phyloP scores from a whole-genome alignment of 2,113 vertebrate genomes.

The Zosterops borbonicus region DNA sequence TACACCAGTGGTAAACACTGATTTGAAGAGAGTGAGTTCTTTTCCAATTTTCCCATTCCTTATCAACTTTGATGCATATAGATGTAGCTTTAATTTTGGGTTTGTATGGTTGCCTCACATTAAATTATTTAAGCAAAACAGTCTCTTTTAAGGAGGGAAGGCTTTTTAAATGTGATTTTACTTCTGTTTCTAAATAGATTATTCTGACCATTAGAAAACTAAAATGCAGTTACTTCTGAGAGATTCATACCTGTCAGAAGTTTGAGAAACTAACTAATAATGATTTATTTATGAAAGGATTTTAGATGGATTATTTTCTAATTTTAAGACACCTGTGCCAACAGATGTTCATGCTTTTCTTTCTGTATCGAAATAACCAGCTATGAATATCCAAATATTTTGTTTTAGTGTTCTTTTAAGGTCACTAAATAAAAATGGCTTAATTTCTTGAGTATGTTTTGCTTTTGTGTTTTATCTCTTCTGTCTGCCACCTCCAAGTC shows the following conservation, averaged over 20 bases:
- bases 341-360: constrained; percentile 18
- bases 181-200: not conserved
- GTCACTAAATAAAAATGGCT: not conserved
- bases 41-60: constrained; percentile 23
- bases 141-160: constrained; percentile 2
- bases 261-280: constrained; percentile 27
- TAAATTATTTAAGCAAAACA: not conserved
- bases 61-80: not conserved
- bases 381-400: constrained; percentile 4
- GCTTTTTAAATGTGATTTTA: not conserved
- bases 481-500: not conserved
- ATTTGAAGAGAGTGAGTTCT: constrained; percentile 23
- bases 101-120: not conserved
- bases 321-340: constrained; percentile 20
- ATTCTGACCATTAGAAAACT: constrained; percentile 13
- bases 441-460: not conserved
- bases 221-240: constrained; percentile 32
- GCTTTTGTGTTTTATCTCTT: not conserved
- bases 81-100: constrained; percentile 5
- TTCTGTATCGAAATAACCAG: constrained; percentile 1
- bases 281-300: constrained; percentile 22
- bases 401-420: not conserved
- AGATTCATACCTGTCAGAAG: constrained; percentile 24
- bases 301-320: constrained; percentile 2
- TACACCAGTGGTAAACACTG: constrained; percentile 63